phyloP scores from a whole-genome alignment of 2,888 invertebrate species.

The Plemyria rubiginata region DNA sequence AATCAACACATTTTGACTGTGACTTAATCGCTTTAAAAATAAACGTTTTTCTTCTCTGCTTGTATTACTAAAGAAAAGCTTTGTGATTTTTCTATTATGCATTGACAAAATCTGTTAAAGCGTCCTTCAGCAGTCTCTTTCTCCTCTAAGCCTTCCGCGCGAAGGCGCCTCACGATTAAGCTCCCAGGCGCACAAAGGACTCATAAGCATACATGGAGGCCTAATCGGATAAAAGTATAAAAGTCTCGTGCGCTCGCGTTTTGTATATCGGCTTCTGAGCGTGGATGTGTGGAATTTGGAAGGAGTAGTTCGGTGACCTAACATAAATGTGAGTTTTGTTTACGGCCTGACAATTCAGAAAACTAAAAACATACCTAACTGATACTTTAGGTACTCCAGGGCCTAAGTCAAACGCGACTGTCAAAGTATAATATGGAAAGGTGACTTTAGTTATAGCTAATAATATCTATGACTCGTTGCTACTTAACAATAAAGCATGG shows the following conservation, averaged over 20 bases:
- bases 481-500: too few species aligned
- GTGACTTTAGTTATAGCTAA: too few species aligned
- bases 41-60: slow-evolving; percentile 1
- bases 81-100: slow-evolving; percentile 24
- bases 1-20: too few species aligned
- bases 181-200: slow-evolving; percentile 69
- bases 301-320: background rate
- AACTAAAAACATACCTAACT: too few species aligned
- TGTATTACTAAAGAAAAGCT: slow-evolving; percentile 11
- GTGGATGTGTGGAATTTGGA: slow-evolving; percentile 10
- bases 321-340: too few species aligned
- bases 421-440: too few species aligned
- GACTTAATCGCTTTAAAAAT: background rate
- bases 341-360: too few species aligned
- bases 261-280: slow-evolving; percentile 48
- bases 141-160: slow-evolving; percentile 49
- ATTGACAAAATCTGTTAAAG: slow-evolving; percentile 16
- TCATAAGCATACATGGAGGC: slow-evolving; percentile 75
- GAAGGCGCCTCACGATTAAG: slow-evolving; percentile 67
- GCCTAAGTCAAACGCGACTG: too few species aligned
- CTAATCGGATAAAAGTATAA: slow-evolving; percentile 80
- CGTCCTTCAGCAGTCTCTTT: slow-evolving; percentile 24
- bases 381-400: too few species aligned
- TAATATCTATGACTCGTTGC: too few species aligned
- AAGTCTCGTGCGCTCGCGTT: slow-evolving; percentile 63